phyloP scores from a whole-genome alignment of 1,140 invertebrate genomes.

The Ridgeia piscesae region DNA sequence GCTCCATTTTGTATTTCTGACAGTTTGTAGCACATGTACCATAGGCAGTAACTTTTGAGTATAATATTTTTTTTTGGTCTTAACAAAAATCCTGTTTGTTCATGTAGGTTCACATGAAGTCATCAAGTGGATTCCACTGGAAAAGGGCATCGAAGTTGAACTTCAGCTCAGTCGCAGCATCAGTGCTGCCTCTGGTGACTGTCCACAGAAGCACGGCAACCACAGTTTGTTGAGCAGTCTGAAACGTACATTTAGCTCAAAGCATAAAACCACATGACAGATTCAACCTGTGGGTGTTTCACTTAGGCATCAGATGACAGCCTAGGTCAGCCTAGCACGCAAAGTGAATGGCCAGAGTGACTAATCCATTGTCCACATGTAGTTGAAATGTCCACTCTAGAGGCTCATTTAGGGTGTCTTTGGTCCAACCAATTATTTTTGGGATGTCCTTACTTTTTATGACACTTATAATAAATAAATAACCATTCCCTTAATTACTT shows the following conservation, averaged over 20 bases:
- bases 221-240: neutral
- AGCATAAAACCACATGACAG: neutral
- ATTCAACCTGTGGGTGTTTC: neutral
- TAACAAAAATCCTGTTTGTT: neutral
- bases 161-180: constrained; percentile 2
- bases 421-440: neutral
- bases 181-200: neutral
- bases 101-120: neutral
- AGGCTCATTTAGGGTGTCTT: neutral
- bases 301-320: neutral
- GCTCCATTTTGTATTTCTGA: no score
- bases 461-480: neutral
- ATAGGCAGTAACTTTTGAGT: no score
- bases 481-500: neutral
- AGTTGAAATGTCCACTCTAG: neutral
- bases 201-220: neutral
- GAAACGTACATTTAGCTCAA: neutral
- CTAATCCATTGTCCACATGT: neutral
- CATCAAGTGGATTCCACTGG: constrained; percentile 9
- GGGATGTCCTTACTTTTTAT: neutral
- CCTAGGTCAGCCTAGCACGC: neutral
- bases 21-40: no score
- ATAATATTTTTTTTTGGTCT: no score
- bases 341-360: no score
- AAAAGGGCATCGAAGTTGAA: constrained; percentile 19